Percentiles rank a stretch among this genome's conserved stretches.
Evolutionary conservation across 2,113 vertebrate genomes (phyloP).

Genomic region (Microtus ochrogaster): DNA sequence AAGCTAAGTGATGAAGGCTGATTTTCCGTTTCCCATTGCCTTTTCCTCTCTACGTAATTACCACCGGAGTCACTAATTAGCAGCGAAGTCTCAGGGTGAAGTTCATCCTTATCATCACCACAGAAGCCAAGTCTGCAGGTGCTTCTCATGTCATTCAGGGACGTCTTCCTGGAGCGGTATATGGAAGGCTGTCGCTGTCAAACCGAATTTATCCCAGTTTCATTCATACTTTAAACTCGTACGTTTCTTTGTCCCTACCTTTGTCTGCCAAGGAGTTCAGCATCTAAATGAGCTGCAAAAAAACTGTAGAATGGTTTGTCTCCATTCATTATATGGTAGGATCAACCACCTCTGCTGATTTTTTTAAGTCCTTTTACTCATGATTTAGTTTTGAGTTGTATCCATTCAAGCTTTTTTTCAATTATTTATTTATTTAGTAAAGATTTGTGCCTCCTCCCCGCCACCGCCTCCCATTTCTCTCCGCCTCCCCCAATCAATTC

Average conservation of each 20-base stretch:
- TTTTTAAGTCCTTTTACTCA: neutral
- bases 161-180: neutral
- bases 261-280: neutral
- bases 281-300: neutral
- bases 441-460: no score
- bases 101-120: neutral
- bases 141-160: neutral
- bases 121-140: neutral
- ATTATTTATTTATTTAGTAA: no score
- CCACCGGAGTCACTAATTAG: conserved; percentile 35
- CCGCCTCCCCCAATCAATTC: no score
- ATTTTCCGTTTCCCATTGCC: conserved; percentile 49
- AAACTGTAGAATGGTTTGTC: neutral
- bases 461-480: no score
- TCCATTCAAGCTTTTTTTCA: neutral
- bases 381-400: conserved; percentile 9
- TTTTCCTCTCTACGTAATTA: conserved; percentile 57
- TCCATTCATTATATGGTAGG: neutral
- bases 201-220: neutral
- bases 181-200: neutral
- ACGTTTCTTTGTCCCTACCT: neutral
- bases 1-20: conserved; percentile 37
- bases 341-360: neutral
- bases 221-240: neutral
- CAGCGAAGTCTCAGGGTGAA: neutral